Percentiles rank a stretch among this genome's conserved stretches.
These are phyloP conservation scores for Leptinotarsa rubiginosa DNA, from an alignment of 2,888 invertebrate species.

Conservation along the genomic window DNA sequence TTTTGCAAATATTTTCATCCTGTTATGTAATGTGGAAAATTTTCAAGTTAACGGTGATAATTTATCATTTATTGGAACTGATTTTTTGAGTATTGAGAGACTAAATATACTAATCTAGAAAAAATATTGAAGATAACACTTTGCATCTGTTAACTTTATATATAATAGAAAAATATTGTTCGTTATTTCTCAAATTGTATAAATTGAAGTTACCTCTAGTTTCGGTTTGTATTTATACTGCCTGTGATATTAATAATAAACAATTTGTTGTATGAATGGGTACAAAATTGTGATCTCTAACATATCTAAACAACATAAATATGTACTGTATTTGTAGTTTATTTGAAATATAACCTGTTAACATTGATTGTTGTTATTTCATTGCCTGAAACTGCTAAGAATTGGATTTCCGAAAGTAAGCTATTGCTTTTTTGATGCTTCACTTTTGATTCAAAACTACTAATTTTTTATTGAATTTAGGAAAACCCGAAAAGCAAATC, in stretches of 20 bases:
- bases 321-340: slow-evolving; percentile 24
- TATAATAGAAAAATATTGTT: no score
- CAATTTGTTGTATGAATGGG: slow-evolving; percentile 4
- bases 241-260: slow-evolving; percentile 39
- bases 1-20: no score
- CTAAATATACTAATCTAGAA: no score
- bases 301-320: slow-evolving; percentile 26
- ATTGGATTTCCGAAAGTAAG: slow-evolving; percentile 50
- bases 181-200: no score
- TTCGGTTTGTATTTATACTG: slow-evolving; percentile 1
- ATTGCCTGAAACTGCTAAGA: slow-evolving; percentile 30
- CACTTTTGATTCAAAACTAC: slow-evolving; percentile 46
- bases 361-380: slow-evolving; percentile 34
- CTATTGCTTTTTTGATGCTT: slow-evolving; percentile 44
- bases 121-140: no score
- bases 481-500: slow-evolving; percentile 57
- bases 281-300: slow-evolving; percentile 30
- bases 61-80: no score
- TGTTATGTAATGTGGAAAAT: no score
- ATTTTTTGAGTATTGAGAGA: no score
- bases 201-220: not conserved
- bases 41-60: no score
- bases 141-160: no score
- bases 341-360: slow-evolving; percentile 35
- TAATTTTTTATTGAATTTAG: slow-evolving; percentile 57